A percentile compares a stretch with the other conserved stretches of the same genome.
Conservation (phyloP, 2,113 vertebrate species). For the Myrmophylax atrothorax region DNA sequence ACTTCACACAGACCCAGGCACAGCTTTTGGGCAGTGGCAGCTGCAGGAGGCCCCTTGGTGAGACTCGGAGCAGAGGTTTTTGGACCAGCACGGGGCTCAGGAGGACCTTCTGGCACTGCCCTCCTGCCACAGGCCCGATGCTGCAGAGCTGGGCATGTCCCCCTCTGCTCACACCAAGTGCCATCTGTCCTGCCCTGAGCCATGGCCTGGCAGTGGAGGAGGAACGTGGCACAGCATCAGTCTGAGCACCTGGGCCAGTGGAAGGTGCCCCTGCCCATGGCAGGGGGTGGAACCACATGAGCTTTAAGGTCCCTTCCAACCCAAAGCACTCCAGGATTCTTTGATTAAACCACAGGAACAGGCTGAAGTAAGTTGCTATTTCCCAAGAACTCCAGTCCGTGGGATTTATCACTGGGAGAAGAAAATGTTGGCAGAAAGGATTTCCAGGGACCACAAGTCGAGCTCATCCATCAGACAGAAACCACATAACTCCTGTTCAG, state of each 20-base stretch:
- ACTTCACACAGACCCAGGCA: accelerated
- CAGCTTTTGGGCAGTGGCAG: not conserved
- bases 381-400: not conserved
- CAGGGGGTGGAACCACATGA: not conserved
- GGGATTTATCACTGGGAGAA: not conserved
- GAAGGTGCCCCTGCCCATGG: not conserved
- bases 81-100: not conserved
- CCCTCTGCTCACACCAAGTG: not conserved
- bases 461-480: constrained; percentile 4
- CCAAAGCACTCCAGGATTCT: not conserved
- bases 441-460: constrained; percentile 19
- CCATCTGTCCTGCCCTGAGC: not conserved
- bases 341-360: not conserved
- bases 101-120: not conserved
- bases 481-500: not conserved
- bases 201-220: not conserved
- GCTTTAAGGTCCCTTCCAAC: not conserved
- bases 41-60: not conserved
- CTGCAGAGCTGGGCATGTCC: not conserved
- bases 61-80: accelerated
- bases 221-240: not conserved
- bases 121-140: not conserved
- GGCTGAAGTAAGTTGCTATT: not conserved
- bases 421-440: not conserved
- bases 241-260: accelerated